Base-by-base conservation (phyloP, 1,140 invertebrate species). In the Cyphomyrmex costatus region DNA sequence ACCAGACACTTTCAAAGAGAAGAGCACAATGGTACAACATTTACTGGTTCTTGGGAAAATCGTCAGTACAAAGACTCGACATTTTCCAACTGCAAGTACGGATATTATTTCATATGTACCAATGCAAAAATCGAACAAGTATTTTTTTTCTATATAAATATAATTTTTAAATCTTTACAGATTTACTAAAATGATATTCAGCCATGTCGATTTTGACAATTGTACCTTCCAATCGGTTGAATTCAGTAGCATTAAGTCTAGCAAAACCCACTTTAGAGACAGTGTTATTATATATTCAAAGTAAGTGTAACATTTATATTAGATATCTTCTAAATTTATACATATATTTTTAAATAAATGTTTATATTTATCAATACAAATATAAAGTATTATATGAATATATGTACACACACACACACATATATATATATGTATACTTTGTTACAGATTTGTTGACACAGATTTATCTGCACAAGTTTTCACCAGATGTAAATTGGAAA, bases 131-230 rank as follows among this genome's bases (percentile, higher is more conserved):
- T 2, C 5, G 14, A 4, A 8, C 7, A 27, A 51, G 5, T 51
- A 16, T 65, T n/a, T 76, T 16, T 85, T 19, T 93, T 94, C 51
- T 91, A 90, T 68, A 21, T 61, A 60, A 49, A 30, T 51, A 86
- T 74, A 53, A 60, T 87, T 73, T 63, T 88, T 30, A 21, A 46
- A 71, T 82, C 14, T 73, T 92, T 93, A 91, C 63, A 95, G 93
- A 78, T 96, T 96, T 88, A 95, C 91, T 74, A 95, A 96, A 86
- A 93, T 96, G 83, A 92, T 95, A 86, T 93, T 96, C 36, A 96
- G 94, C 82, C 96, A 96, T 78, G 95, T 96, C 21, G 92, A 95
- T 74, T 96, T 96, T 90, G 90, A 95, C 77, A 95, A 96, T 90
- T 96, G 96, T 90, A 94, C 94, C 19, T 95, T 96, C 73, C 93